Conservation (phyloP, 2,113 vertebrate genomes). For the Microcebus tavaratra region DNA sequence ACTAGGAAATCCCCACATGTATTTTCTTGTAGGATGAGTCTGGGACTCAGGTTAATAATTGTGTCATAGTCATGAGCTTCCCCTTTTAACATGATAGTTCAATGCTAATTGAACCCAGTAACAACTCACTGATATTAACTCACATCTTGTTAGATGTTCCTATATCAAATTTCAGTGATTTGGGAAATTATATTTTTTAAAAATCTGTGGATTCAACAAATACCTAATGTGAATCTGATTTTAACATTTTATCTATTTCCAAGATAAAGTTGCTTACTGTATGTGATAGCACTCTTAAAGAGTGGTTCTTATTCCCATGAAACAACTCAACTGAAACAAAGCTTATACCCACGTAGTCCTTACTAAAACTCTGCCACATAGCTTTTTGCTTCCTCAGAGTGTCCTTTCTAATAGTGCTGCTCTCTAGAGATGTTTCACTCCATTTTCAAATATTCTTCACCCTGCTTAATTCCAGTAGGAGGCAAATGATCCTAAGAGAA, state of each 20-base stretch:
- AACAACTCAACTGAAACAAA: constrained; percentile 77
- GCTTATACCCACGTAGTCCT: constrained; percentile 55
- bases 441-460: constrained; percentile 76
- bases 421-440: constrained; percentile 61
- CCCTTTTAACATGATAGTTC: background rate
- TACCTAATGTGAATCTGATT: background rate
- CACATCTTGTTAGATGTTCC: background rate
- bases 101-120: background rate
- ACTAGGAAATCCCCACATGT: background rate
- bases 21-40: background rate
- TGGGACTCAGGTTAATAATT: background rate
- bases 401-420: constrained; percentile 71
- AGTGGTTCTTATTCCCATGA: constrained; percentile 76
- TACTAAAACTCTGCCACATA: constrained; percentile 67
- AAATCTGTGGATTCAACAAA: background rate
- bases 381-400: constrained; percentile 62
- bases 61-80: background rate
- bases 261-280: constrained; percentile 67
- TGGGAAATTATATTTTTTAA: background rate
- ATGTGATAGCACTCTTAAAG: constrained; percentile 71
- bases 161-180: background rate
- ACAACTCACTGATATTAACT: background rate
- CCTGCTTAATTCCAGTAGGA: background rate
- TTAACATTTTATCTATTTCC: constrained; percentile 8
- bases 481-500: background rate